Base-by-base conservation (phyloP, 2,888 invertebrate species). In the Lasioglossum vierecki region DNA sequence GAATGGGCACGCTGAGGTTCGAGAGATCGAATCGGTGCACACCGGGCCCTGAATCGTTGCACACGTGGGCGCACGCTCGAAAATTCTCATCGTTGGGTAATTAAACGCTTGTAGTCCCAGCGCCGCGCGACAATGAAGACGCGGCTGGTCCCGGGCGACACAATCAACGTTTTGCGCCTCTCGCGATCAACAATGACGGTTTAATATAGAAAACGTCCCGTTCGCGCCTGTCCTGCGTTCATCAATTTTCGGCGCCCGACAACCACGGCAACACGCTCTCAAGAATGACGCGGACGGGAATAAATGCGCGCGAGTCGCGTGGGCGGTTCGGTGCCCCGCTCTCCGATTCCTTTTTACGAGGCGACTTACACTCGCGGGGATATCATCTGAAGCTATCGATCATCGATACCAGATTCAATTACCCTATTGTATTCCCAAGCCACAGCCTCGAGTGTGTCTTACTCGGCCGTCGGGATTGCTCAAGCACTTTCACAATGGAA, bases 331-430 rank as follows among this genome's bases (percentile, higher is more conserved):
- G 22, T 82, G 84, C 80, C 86, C 86, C 22, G 88, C 84, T 84
- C 88, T 89, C 86, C 91, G 89, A 91, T 91, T 91, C 83, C 79
- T 89, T 80, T 88, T 90, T 89, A 89, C 88, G 87, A 84, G 85
- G 81, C 86, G 84, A 84, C 82, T 63, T 66, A 66, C 35, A 26
- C 60, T 68, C 78, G 73, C 66, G 82, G 75, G 82, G 83, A 80
- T 85, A 85, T 88, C 84, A 86, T 88, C 86, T n/a, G 86, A 81
- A 81, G 87, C 88, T 82, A 90, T 89, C 88, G 90, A 89, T 90
- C 89, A 90, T 84, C 91, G 83, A 88, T 86, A 88, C 83, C 82
- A 79, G 85, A 90, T 89, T 90, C 90, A 89, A 88, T 90, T 90
- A 90, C 86, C 88, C 89, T 85, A 90, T 90, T 90, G 90, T 90